A percentile compares a stretch with the other conserved stretches of the same genome.
These are phyloP conservation scores for Girardia tigrina DNA, from an alignment of 2,888 invertebrate genomes.

Conservation along the genomic window DNA sequence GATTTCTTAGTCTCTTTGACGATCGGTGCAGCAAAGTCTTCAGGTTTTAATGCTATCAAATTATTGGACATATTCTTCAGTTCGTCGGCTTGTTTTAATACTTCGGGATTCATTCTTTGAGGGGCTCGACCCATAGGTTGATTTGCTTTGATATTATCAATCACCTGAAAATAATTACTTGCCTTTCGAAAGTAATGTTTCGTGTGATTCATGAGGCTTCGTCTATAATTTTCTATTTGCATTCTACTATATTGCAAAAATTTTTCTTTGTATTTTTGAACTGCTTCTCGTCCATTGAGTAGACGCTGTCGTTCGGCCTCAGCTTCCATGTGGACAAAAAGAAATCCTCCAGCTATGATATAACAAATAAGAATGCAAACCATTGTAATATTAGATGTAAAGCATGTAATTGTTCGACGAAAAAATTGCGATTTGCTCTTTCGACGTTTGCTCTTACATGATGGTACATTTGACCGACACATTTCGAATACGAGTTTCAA, in stretches of 20 bases:
- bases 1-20: not conserved
- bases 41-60: not conserved
- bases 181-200: not conserved
- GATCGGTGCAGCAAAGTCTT: not conserved
- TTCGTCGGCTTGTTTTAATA: not conserved
- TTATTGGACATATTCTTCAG: not conserved
- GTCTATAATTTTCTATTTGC: not conserved
- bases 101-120: not conserved
- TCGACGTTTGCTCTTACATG: not conserved
- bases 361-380: constrained; percentile 26
- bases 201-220: not conserved
- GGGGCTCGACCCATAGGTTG: not conserved
- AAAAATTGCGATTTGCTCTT: not conserved
- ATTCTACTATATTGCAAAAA: not conserved
- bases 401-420: not conserved
- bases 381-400: not conserved
- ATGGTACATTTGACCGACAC: too few relatives aligned
- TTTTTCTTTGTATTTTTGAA: not conserved
- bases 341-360: constrained; percentile 28
- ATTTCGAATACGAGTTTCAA: too few relatives aligned
- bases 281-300: not conserved
- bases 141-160: not conserved
- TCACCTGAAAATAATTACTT: not conserved
- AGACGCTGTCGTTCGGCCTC: constrained; percentile 21
- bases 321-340: constrained; percentile 9